Evolutionary conservation across 2,888 invertebrate genomes (phyloP).

Genomic region (Caenorhabditis auriculariae): DNA sequence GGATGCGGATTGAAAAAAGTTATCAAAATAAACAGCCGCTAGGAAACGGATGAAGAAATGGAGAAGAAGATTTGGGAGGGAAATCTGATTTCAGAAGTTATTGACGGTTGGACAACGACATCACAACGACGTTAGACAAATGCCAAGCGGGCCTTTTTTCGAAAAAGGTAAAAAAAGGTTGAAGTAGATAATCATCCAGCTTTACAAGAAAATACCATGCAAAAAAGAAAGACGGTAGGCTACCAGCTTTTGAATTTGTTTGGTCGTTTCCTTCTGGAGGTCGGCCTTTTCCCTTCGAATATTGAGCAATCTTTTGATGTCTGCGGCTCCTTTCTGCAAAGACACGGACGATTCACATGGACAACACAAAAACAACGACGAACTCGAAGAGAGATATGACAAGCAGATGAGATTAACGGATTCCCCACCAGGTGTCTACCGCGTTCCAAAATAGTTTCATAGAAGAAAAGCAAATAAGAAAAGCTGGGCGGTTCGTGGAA

Average conservation of each 20-base stretch:
- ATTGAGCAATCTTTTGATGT: constrained; percentile 54
- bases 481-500: background rate
- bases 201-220: too few relatives aligned
- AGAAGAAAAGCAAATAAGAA: background rate
- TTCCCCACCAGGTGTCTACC: background rate
- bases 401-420: background rate
- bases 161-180: too few relatives aligned
- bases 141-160: too few relatives aligned
- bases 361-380: constrained; percentile 8
- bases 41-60: background rate
- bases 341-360: constrained; percentile 2
- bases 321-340: constrained; percentile 54
- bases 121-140: too few relatives aligned
- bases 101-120: too few relatives aligned
- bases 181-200: too few relatives aligned
- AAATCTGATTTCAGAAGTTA: too few relatives aligned
- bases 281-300: constrained; percentile 45
- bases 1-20: too few relatives aligned
- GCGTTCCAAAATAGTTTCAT: background rate
- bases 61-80: background rate
- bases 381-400: background rate
- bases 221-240: constrained; percentile 9
- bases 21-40: constrained; percentile 9
- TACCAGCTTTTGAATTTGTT: constrained; percentile 62
- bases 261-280: constrained; percentile 48